Base-by-base conservation (phyloP, 2,797 vertebrate species). In the Sebastes trivittatus region DNA sequence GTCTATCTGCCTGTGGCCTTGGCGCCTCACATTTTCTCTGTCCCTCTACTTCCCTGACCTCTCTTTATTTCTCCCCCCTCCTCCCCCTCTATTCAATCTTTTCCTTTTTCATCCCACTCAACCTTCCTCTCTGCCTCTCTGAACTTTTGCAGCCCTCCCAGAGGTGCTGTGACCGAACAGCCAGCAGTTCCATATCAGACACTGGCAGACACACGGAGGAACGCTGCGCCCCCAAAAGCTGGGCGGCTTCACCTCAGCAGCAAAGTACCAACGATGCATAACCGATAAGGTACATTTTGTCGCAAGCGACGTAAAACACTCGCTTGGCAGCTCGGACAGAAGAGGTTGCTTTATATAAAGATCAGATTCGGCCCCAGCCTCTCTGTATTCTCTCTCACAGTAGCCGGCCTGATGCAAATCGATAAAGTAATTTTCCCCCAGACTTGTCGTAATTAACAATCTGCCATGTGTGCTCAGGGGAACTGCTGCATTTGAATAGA, bases 381-480 rank as follows among this genome's bases (percentile, higher is more conserved):
- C 77, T 87, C 67, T 80, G 86, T 75, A 78, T 89, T 92, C 88
- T 72, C 77, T 7, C 77, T 74, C 75, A 11, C 68, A 91, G 81
- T 59, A 38, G 67, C 76, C 9, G n/a, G 70, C 79, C 72, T 70
- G 87, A 92, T 92, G 89, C 89, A 91, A 94, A 95, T 95, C 92
- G 46, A 94, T 93, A 94, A 93, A 94, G 91, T 93, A 89, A 93
- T 93, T 94, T 93, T 92, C 88, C 82, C 81, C 79, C 86, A 91
- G 89, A 90, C 87, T 87, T 85, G 82, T 90, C 60, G 89, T 92
- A 94, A 94, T 94, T 93, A 95, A 93, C 93, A 94, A 89, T 92
- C 90, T 93, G 91, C 86, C 87, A 80, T 75, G 87, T 87, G 84
- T 38, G 83, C 84, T 93, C 86, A 60, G 81, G 86, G 90, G 92